These are phyloP conservation scores for Drosophila pseudotakahashii DNA, from an alignment of 2,888 invertebrate genomes.

Conservation along the genomic window DNA sequence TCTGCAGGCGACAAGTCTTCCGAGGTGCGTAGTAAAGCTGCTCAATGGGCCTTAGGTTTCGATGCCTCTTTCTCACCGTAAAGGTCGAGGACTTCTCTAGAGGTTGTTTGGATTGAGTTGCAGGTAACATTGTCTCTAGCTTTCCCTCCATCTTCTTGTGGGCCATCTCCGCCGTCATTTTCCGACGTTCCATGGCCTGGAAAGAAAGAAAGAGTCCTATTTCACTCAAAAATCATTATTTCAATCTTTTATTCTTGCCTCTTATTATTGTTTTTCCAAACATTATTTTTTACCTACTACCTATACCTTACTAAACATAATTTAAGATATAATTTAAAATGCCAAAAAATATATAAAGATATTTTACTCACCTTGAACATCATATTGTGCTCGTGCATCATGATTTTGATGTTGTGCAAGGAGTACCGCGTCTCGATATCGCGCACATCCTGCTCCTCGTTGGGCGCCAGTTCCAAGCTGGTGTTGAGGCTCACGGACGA, in stretches of 20 bases:
- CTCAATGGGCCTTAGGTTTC: not conserved
- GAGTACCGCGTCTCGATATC: slow-evolving; percentile 42
- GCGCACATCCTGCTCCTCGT: slow-evolving; percentile 13
- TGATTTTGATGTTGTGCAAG: slow-evolving; percentile 4
- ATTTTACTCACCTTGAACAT: slow-evolving; percentile 12
- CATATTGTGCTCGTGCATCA: slow-evolving; percentile 23
- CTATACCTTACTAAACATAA: no score
- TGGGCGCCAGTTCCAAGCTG: not conserved
- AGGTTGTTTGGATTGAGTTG: not conserved
- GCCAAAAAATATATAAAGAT: no score
- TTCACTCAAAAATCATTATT: no score
- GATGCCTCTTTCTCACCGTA: not conserved
- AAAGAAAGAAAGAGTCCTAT: no score
- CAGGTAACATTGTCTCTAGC: not conserved
- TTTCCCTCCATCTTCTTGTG: not conserved
- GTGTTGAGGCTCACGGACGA: not conserved
- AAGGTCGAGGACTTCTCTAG: no score
- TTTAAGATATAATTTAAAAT: no score
- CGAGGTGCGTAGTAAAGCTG: slow-evolving; percentile 55
- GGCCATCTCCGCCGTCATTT: not conserved
- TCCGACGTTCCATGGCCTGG: not conserved
- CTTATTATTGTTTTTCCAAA: no score
- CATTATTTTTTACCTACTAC: no score
- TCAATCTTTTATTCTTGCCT: no score
- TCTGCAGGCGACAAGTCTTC: slow-evolving; percentile 45